phyloP scores from a whole-genome alignment of 2,113 vertebrate genomes.

The Ceuthmochares aereus region DNA sequence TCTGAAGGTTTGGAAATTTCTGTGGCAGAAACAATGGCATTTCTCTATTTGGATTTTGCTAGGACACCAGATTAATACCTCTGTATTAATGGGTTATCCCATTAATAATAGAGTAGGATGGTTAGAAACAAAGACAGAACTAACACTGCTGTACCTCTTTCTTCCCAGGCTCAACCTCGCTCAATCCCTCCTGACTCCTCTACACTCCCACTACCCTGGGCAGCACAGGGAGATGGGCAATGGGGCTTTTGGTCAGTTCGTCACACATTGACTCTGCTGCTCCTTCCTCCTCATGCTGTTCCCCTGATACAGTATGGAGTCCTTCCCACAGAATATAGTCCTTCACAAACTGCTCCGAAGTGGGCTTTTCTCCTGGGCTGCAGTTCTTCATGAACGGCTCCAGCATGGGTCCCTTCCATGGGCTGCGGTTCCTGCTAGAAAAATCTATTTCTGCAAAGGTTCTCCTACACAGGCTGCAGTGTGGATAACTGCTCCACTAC shows the following conservation, averaged over 20 bases:
- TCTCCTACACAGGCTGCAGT: neutral
- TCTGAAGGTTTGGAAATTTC: neutral
- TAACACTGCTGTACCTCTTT: neutral
- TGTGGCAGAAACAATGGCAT: neutral
- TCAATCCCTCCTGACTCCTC: neutral
- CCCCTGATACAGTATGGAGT: neutral
- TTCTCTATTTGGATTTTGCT: neutral
- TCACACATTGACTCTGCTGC: neutral
- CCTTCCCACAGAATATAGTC: neutral
- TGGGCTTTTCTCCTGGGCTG: neutral
- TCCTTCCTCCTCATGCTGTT: neutral
- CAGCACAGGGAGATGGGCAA: neutral
- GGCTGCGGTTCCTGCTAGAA: neutral
- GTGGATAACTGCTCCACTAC: neutral
- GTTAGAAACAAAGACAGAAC: neutral
- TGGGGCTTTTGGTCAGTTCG: neutral
- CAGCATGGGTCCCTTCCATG: neutral
- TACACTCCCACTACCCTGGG: neutral
- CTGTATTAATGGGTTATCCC: neutral
- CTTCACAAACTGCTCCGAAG: rapidly evolving
- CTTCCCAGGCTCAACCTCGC: neutral
- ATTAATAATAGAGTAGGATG: neutral
- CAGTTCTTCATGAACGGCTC: neutral
- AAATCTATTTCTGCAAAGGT: neutral
- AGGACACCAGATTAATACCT: neutral